Percentiles rank a stretch among this genome's conserved stretches.
These are phyloP conservation scores for Acanthurus leucopareius DNA, from an alignment of 2,797 vertebrate genomes.

Conservation along the genomic window DNA sequence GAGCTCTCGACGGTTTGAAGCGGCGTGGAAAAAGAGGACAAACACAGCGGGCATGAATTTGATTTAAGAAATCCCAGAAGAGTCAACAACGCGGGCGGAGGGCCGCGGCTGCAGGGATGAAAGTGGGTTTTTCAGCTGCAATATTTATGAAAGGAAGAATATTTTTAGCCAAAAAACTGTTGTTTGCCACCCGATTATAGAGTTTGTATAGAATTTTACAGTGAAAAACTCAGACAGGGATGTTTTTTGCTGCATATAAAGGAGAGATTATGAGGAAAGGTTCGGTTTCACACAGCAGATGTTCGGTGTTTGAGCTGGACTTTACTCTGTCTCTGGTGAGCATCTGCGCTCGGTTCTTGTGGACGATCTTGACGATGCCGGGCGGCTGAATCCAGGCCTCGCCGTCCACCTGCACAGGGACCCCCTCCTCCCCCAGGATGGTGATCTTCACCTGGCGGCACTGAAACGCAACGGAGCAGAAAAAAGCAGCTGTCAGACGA, in stretches of 20 bases:
- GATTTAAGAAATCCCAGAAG: slow-evolving; percentile 53
- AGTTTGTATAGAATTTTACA: no score
- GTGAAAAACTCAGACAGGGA: no score
- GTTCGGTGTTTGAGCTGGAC: background rate
- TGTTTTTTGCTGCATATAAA: no score
- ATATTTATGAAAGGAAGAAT: slow-evolving; percentile 1
- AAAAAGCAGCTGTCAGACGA: slow-evolving; percentile 35
- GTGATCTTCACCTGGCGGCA: slow-evolving; percentile 98
- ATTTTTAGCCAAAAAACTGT: background rate
- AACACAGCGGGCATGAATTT: slow-evolving; percentile 40
- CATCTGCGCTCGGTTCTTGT: slow-evolving; percentile 97
- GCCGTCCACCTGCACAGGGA: slow-evolving; percentile 97
- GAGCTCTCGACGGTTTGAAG: slow-evolving; percentile 48
- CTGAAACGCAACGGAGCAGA: slow-evolving; percentile 76
- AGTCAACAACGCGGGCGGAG: slow-evolving; percentile 17
- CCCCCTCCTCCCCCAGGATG: slow-evolving; percentile 96
- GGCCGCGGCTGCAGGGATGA: background rate
- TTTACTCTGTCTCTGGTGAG: slow-evolving; percentile 95
- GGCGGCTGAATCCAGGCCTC: slow-evolving; percentile 98
- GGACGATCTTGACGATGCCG: slow-evolving; percentile 94
- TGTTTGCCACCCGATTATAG: background rate
- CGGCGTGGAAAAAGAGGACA: slow-evolving; percentile 38
- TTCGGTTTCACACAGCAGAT: background rate
- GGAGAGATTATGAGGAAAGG: background rate
- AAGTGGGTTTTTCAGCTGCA: slow-evolving; percentile 23